phyloP scores from a whole-genome alignment of 2,797 vertebrate species.

The Hypotaenidia philippensis region DNA sequence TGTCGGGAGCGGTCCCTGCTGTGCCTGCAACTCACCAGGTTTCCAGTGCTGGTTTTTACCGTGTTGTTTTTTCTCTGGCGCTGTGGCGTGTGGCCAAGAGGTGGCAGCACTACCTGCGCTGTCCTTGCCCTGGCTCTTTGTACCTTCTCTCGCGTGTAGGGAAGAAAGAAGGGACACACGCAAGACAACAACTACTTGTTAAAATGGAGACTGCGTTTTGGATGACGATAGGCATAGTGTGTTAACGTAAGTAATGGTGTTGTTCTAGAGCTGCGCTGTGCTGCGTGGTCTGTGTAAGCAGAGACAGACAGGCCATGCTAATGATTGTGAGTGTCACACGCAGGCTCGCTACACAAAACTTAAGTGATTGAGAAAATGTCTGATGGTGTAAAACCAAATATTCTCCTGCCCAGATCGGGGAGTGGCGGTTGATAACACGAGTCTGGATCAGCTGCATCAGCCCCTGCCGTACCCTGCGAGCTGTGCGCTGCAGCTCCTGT shows the following conservation, averaged over 20 bases:
- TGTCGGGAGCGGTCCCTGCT: not conserved
- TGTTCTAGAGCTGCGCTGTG: not conserved
- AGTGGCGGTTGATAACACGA: not conserved
- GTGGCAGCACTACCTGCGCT: conserved; percentile 73
- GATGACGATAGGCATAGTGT: fast-evolving
- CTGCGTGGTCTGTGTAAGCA: not conserved
- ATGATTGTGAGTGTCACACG: not conserved
- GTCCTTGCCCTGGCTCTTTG: not conserved
- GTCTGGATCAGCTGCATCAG: not conserved
- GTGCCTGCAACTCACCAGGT: fast-evolving
- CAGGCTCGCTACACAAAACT: not conserved
- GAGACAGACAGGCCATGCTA: not conserved
- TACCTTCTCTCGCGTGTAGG: fast-evolving
- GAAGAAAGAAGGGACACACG: fast-evolving
- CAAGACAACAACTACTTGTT: not conserved
- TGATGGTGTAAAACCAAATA: not conserved
- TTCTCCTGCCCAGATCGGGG: not conserved
- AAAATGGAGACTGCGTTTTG: not conserved
- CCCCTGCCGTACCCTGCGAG: not conserved
- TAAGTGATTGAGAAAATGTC: not conserved
- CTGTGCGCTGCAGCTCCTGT: not conserved
- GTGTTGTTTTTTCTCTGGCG: not conserved
- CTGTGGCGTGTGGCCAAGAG: conserved; percentile 40
- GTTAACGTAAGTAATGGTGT: not conserved
- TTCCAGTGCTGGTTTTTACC: fast-evolving